These are phyloP conservation scores for Drosophila punjabiensis DNA, from an alignment of 1,140 invertebrate genomes.

Conservation along the genomic window DNA sequence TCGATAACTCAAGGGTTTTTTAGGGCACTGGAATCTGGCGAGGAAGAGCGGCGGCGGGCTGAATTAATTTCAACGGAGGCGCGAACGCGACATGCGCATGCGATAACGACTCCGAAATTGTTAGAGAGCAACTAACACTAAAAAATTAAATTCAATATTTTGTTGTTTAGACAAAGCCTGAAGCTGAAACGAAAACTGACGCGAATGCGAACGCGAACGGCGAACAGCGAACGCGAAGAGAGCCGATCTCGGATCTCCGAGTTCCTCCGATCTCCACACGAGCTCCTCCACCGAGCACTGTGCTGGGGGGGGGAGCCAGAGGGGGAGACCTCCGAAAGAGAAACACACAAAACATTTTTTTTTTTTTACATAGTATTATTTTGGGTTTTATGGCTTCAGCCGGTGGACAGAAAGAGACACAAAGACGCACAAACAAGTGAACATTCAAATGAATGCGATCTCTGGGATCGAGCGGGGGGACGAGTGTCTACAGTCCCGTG, in stretches of 20 bases:
- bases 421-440: constrained; percentile 61
- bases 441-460: constrained; percentile 75
- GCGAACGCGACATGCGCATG: constrained; percentile 78
- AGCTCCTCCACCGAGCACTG: constrained; percentile 13
- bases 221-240: constrained; percentile 42
- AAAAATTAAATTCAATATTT: constrained; percentile 85
- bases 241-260: constrained; percentile 64
- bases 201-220: constrained; percentile 74
- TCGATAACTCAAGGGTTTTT: neutral
- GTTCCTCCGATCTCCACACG: constrained; percentile 31
- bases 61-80: constrained; percentile 32
- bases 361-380: constrained; percentile 82
- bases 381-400: constrained; percentile 72
- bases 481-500: constrained; percentile 27
- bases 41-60: constrained; percentile 1
- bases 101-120: constrained; percentile 85
- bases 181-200: constrained; percentile 71
- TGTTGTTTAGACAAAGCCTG: constrained; percentile 84
- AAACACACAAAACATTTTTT: constrained; percentile 77
- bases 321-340: constrained; percentile 15
- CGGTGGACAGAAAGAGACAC: constrained; percentile 49
- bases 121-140: constrained; percentile 85
- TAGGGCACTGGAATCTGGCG: neutral
- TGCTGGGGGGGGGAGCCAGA: neutral
- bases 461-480: constrained; percentile 33